phyloP scores from a whole-genome alignment of 2,888 invertebrate species.

The Ophion slaviceki region DNA sequence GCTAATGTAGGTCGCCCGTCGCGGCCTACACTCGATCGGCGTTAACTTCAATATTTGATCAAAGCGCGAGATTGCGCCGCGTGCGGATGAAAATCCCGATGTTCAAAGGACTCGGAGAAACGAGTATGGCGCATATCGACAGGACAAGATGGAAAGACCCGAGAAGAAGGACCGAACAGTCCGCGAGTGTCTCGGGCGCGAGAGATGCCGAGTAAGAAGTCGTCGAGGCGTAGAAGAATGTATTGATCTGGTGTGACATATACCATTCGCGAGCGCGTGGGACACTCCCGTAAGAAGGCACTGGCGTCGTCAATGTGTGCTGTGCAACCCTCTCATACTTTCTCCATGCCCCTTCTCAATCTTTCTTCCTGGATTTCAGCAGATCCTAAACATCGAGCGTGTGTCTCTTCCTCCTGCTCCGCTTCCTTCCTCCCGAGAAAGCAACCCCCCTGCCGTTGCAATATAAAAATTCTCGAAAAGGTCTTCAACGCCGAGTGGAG shows the following conservation, averaged over 20 bases:
- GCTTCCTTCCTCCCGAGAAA: conserved; percentile 10
- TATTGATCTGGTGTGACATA: conserved; percentile 81
- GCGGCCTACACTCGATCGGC: conserved; percentile 24
- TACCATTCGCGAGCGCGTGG: conserved; percentile 78
- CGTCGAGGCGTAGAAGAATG: conserved; percentile 81
- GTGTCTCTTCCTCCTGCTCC: conserved; percentile 35
- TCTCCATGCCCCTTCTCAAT: conserved; percentile 33
- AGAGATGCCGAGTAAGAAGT: conserved; percentile 77
- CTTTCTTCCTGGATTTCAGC: conserved; percentile 52
- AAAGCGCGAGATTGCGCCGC: conserved; percentile 7
- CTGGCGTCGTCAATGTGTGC: conserved; percentile 74
- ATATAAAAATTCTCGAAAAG: conserved; percentile 69
- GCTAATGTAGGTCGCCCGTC: neutral
- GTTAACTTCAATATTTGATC: conserved; percentile 46
- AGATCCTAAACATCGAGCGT: conserved; percentile 60
- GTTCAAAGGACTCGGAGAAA: neutral
- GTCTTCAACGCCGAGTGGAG: conserved; percentile 42
- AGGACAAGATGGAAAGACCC: neutral
- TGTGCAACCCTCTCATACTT: conserved; percentile 40
- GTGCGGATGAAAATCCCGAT: conserved; percentile 11
- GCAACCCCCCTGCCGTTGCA: conserved; percentile 49
- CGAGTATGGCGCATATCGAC: conserved; percentile 25
- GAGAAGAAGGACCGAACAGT: conserved; percentile 22
- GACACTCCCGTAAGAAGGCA: conserved; percentile 75
- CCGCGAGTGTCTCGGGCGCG: conserved; percentile 71